Evolutionary conservation across 1,140 invertebrate genomes (phyloP).

Genomic region (Aphis gossypii): DNA sequence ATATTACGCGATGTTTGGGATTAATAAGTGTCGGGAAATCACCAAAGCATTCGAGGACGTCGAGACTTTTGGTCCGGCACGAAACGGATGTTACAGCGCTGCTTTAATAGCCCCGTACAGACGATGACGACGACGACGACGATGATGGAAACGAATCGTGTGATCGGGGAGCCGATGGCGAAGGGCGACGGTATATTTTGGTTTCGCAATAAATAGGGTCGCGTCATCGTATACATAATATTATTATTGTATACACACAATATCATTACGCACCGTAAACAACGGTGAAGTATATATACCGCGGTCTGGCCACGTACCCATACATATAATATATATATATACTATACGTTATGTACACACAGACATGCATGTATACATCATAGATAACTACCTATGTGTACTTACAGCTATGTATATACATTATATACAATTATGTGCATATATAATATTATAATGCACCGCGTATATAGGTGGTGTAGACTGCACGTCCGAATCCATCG

Average conservation of each 20-base stretch:
- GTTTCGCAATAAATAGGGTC: background rate
- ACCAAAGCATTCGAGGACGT: background rate
- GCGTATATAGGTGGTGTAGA: background rate
- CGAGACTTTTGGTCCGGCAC: background rate
- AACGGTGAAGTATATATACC: background rate
- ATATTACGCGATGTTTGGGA: no score
- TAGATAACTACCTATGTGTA: background rate
- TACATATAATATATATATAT: background rate
- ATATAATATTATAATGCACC: background rate
- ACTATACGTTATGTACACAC: background rate
- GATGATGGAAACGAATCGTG: background rate
- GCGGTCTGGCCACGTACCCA: background rate
- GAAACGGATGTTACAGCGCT: background rate
- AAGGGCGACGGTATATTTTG: background rate
- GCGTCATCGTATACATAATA: background rate
- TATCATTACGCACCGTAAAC: background rate
- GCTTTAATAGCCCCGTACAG: background rate
- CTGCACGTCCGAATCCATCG: conserved; percentile 40
- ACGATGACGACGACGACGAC: background rate
- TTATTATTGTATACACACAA: background rate
- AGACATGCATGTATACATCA: background rate
- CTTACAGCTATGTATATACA: background rate
- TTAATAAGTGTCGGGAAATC: background rate
- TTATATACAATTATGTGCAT: conserved; percentile 12
- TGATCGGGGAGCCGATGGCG: background rate